Base-by-base conservation (phyloP, 2,113 vertebrate species). In the Noctilio leporinus region DNA sequence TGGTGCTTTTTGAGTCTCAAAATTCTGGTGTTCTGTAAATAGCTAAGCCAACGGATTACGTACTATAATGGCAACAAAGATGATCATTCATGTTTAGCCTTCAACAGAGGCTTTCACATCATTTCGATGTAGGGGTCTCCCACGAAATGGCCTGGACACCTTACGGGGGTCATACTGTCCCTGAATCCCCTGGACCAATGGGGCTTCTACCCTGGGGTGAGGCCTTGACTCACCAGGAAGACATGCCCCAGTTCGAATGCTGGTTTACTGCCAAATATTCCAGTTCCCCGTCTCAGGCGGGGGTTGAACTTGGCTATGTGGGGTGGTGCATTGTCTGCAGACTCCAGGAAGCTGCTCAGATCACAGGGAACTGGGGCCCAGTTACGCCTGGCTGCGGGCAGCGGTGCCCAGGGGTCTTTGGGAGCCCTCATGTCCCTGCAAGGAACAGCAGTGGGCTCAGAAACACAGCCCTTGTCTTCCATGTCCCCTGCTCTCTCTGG, bases 81-180 rank as follows among this genome's bases (percentile, higher is more conserved):
- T 26, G 22, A 12, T 30, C 40, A 3, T 22, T n/a, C 12, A 2
- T 9, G 10, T n/a, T 5, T 73, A 6, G 12, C 28, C 16, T 28
- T 45, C 11, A 11, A 22, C 3, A 10, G 0, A 8, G 6, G 12
- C 9, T n/a, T 11, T 73, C 57, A 10, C 10, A 0, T 20, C 7
- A 33, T 7, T n/a, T 78, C 33, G 17, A 30, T 30, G 43, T 7
- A 5, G 40, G 12, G 6, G 15, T 9, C 45, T 38, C 30, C 83
- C 19, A 26, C 3, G 49, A 57, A 24, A 9, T 1, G 19, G 30
- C 3, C 55, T 12, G 12, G 51, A 19, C 15, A 11, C 26, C 11
- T 0, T 15, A 0, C 0, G 20, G 40, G 30, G 33, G 1, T 1
- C 10, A 5, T 0, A 0, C 4, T 0, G 40, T 30, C 38, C 33